phyloP scores from a whole-genome alignment of 2,113 vertebrate genomes.

The Todiramphus saurophagus region DNA sequence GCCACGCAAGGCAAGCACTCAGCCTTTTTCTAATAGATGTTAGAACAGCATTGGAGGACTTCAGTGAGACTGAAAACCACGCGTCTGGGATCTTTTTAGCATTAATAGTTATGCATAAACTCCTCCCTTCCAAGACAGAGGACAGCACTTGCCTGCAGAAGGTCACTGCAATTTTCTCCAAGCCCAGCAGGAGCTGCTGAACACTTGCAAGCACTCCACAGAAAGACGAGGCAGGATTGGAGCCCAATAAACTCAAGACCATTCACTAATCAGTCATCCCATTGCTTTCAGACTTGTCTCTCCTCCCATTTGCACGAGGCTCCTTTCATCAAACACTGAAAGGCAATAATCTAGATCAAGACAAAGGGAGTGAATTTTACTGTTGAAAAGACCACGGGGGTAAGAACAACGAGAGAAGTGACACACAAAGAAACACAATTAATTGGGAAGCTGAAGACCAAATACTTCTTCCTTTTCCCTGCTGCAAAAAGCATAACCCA shows the following conservation, averaged over 20 bases:
- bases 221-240: background rate
- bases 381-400: background rate
- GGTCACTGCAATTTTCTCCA: background rate
- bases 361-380: background rate
- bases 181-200: background rate
- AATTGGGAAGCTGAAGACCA: background rate
- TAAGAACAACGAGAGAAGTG: background rate
- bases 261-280: background rate
- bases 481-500: background rate
- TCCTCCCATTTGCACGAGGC: background rate
- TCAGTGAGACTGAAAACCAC: background rate
- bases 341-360: background rate
- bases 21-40: background rate
- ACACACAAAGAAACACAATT: background rate
- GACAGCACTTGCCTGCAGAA: background rate
- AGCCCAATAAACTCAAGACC: background rate
- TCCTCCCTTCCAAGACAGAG: background rate
- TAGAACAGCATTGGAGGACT: background rate
- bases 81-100: background rate
- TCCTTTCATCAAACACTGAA: background rate
- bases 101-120: background rate
- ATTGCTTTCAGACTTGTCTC: background rate
- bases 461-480: background rate
- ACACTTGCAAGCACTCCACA: background rate
- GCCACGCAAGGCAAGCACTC: background rate